These are phyloP conservation scores for Zoroaster sp. DNA, from an alignment of 53 echinoderm and acorn worm species.

Conservation along the genomic window DNA sequence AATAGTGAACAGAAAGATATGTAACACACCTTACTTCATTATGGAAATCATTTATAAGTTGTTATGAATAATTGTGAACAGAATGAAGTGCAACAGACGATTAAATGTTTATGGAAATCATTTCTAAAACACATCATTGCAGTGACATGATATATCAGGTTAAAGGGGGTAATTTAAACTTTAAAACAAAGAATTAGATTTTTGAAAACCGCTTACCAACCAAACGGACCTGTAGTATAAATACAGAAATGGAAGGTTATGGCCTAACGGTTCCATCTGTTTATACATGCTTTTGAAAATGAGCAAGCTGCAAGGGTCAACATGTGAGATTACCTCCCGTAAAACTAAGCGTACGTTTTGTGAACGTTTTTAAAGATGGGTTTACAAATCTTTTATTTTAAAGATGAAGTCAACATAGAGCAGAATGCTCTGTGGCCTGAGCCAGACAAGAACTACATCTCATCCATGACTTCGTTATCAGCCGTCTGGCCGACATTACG, in stretches of 20 bases:
- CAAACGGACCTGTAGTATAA: too few species aligned
- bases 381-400: neutral
- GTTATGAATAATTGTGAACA: too few species aligned
- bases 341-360: neutral
- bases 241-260: too few species aligned
- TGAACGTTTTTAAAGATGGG: too few species aligned
- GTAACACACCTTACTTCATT: neutral
- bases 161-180: neutral
- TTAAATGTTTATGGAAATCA: too few species aligned
- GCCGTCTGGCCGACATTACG: slow-evolving; percentile 64
- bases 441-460: slow-evolving; percentile 49
- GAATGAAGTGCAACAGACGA: too few species aligned
- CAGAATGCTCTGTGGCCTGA: slow-evolving; percentile 23
- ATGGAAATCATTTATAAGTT: neutral
- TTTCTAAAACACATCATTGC: too few species aligned
- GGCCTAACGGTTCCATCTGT: too few species aligned
- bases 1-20: too few species aligned
- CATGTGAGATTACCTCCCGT: neutral
- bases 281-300: neutral
- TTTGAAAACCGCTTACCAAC: too few species aligned
- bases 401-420: slow-evolving; percentile 27
- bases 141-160: neutral
- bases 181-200: too few species aligned
- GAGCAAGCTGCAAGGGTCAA: neutral
- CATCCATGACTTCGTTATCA: neutral